Conservation (phyloP, 2,113 vertebrate genomes). For the Nyctibius bracteatus region DNA sequence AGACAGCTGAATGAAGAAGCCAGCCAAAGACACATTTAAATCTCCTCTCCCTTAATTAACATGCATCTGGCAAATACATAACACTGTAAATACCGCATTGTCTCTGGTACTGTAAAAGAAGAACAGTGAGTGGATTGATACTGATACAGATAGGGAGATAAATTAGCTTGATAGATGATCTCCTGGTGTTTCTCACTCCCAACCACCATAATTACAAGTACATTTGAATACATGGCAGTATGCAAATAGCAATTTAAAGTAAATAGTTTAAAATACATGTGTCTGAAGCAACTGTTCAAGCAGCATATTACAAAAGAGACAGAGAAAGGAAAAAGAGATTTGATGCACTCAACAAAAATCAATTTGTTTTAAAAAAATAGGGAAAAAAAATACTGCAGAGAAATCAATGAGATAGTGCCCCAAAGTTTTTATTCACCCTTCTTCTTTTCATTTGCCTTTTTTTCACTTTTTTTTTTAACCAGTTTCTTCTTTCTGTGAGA, state of each 20-base stretch:
- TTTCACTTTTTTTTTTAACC: neutral
- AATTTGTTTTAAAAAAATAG: neutral
- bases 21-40: neutral
- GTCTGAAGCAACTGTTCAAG: neutral
- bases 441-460: neutral
- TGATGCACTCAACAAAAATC: neutral
- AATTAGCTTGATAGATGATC: slow-evolving; percentile 11
- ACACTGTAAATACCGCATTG: neutral
- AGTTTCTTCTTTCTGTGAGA: neutral
- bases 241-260: neutral
- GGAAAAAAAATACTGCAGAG: neutral
- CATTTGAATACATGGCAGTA: neutral
- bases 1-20: slow-evolving; percentile 7
- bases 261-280: neutral
- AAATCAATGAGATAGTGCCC: neutral
- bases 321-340: neutral
- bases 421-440: neutral
- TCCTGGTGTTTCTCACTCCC: slow-evolving; percentile 2
- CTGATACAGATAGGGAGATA: slow-evolving; percentile 16
- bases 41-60: slow-evolving; percentile 20
- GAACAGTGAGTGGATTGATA: slow-evolving; percentile 11
- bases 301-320: neutral
- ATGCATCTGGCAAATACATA: neutral
- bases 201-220: neutral
- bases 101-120: neutral